Percentiles rank a stretch among this genome's conserved stretches.
phyloP scores from a whole-genome alignment of 2,888 invertebrate genomes.

The Lycia hirtaria region DNA sequence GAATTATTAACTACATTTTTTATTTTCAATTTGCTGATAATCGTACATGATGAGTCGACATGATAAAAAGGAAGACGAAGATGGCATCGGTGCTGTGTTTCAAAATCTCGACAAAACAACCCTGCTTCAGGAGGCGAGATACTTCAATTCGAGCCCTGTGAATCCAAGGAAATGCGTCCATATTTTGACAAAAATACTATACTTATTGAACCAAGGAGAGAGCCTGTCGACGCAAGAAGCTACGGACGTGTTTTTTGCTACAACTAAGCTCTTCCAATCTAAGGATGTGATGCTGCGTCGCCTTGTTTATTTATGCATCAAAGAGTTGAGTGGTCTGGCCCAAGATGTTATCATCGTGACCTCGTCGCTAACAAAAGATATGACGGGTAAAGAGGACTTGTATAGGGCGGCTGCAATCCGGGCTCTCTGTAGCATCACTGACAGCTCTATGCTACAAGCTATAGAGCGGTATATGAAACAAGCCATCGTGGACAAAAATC shows the following conservation, averaged over 20 bases:
- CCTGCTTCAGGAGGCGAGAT: constrained; percentile 98
- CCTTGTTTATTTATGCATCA: constrained; percentile 98
- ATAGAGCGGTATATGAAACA: constrained; percentile 99
- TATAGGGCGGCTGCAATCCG: constrained; percentile 97
- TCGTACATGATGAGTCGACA: constrained; percentile 65
- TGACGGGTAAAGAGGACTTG: constrained; percentile 97
- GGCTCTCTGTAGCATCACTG: constrained; percentile 98
- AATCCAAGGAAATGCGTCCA: constrained; percentile 98
- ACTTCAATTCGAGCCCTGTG: constrained; percentile 98
- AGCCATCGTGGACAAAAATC: constrained; percentile 98
- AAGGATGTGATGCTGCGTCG: constrained; percentile 97
- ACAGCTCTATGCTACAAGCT: constrained; percentile 96
- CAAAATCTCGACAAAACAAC: constrained; percentile 97
- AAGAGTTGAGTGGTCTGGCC: constrained; percentile 96
- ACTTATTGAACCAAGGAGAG: constrained; percentile 98
- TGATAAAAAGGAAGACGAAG: constrained; percentile 98
- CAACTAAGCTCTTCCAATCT: constrained; percentile 99
- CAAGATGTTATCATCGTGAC: constrained; percentile 99
- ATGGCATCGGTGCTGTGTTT: constrained; percentile 95
- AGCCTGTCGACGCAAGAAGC: constrained; percentile 96
- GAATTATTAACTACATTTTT: not conserved
- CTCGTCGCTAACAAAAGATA: constrained; percentile 97
- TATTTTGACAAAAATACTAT: constrained; percentile 97
- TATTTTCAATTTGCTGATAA: no score
- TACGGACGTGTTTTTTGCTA: constrained; percentile 99